phyloP scores from a whole-genome alignment of 2,888 invertebrate genomes.

The Amphimallon solstitiale region DNA sequence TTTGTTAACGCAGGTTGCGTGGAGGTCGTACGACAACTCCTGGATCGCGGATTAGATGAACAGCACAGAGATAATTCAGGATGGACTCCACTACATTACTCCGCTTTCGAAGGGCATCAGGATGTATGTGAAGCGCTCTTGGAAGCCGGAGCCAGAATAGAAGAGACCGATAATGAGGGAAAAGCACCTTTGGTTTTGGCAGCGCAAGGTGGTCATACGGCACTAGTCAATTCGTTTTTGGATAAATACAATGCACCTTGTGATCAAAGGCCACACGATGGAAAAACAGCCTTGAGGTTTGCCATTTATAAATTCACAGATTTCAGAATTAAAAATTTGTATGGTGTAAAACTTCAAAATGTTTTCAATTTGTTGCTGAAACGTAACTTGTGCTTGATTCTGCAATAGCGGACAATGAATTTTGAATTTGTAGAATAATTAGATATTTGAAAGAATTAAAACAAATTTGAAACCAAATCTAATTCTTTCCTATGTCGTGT shows the following conservation, averaged over 20 bases:
- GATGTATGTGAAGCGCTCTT: constrained; percentile 84
- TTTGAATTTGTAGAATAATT: no score
- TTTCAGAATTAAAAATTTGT: no score
- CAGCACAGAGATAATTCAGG: constrained; percentile 93
- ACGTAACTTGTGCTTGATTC: no score
- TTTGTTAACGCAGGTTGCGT: constrained; percentile 70
- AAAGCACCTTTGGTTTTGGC: constrained; percentile 89
- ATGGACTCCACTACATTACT: constrained; percentile 97
- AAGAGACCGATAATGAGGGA: constrained; percentile 91
- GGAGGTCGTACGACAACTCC: constrained; percentile 87
- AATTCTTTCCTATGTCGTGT: no score
- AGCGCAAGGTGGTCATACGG: constrained; percentile 87
- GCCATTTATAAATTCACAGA: no score
- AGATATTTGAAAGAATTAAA: no score
- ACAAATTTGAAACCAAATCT: no score
- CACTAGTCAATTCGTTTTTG: constrained; percentile 73
- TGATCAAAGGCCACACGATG: constrained; percentile 89
- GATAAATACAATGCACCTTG: constrained; percentile 82
- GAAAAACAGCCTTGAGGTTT: constrained; percentile 87
- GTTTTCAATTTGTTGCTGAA: no score
- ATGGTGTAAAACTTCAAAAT: no score
- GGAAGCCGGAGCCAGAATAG: constrained; percentile 88
- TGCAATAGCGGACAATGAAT: no score
- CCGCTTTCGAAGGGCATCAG: constrained; percentile 92
- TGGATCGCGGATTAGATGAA: constrained; percentile 88